phyloP scores from a whole-genome alignment of 92 coral and sea anemone species.

The Epizoanthus illoricatus region DNA sequence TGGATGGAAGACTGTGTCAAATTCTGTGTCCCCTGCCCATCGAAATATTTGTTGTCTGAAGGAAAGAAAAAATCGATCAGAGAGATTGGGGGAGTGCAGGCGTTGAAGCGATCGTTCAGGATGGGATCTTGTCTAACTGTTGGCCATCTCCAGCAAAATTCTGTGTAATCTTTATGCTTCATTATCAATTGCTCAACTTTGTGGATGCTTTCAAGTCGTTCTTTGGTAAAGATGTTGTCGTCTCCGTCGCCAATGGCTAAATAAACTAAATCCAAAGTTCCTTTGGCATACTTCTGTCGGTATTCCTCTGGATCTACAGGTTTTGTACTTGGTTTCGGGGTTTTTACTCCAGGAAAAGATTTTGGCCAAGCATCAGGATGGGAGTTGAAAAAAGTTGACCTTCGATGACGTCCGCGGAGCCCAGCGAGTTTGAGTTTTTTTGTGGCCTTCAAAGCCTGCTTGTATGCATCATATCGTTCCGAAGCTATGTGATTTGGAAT shows the following conservation, averaged over 20 bases:
- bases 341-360: constrained; percentile 33
- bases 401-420: constrained; percentile 12
- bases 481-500: constrained; percentile 79
- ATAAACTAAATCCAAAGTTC: constrained; percentile 81
- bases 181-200: constrained; percentile 73
- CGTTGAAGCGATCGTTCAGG: constrained; percentile 47
- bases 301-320: constrained; percentile 37
- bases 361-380: constrained; percentile 33
- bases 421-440: not conserved
- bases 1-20: constrained; percentile 59
- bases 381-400: not conserved
- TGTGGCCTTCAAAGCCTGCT: constrained; percentile 50
- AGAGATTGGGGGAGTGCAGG: constrained; percentile 87
- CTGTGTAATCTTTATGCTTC: constrained; percentile 58
- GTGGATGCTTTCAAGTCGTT: constrained; percentile 71
- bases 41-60: constrained; percentile 37
- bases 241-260: constrained; percentile 72
- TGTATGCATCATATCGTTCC: constrained; percentile 55
- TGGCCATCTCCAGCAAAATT: constrained; percentile 79
- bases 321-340: constrained; percentile 23
- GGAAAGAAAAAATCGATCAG: constrained; percentile 85
- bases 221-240: constrained; percentile 79
- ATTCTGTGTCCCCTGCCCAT: constrained; percentile 42
- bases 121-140: constrained; percentile 54
- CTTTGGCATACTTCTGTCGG: constrained; percentile 40